These are phyloP conservation scores for Sussaba pulchella DNA, from an alignment of 2,888 invertebrate species.

Conservation along the genomic window DNA sequence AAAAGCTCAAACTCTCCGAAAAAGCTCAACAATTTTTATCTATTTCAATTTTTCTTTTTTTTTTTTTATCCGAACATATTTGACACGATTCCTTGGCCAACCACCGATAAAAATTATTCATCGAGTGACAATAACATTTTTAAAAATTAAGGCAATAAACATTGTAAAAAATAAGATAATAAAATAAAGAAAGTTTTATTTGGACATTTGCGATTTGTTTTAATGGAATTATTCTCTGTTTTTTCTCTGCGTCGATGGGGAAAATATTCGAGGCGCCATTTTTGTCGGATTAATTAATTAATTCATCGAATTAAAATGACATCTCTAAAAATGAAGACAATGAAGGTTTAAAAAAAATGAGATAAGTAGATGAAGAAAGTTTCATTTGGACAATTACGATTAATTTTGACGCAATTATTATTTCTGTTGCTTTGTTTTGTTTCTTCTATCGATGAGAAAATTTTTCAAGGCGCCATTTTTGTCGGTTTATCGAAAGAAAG, in stretches of 20 bases:
- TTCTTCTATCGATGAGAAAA: neutral
- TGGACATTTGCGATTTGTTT: conserved; percentile 35
- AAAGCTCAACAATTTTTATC: conserved; percentile 60
- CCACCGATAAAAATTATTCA: conserved; percentile 20
- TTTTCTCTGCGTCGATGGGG: neutral
- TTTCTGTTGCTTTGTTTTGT: conserved; percentile 37
- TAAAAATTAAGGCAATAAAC: conserved; percentile 15
- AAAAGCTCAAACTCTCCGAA: conserved; percentile 56
- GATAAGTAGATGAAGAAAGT: too few relatives aligned
- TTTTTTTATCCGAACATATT: neutral
- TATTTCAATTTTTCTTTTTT: conserved; percentile 21
- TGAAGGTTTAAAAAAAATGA: conserved; percentile 17
- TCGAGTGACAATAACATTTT: conserved; percentile 36
- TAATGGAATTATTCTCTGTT: conserved; percentile 38
- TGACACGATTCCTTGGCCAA: conserved; percentile 34
- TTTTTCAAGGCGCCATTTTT: conserved; percentile 35
- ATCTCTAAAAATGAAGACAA: conserved; percentile 22
- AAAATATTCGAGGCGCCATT: conserved; percentile 34
- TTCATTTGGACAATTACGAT: too few relatives aligned
- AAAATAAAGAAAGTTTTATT: too few relatives aligned
- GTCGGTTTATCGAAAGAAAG: conserved; percentile 55
- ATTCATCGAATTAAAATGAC: conserved; percentile 26
- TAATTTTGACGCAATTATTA: conserved; percentile 31
- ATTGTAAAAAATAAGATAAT: conserved; percentile 17
- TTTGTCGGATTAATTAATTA: conserved; percentile 57